These are phyloP conservation scores for Plebejus melissa DNA, from an alignment of 2,888 invertebrate genomes.

Conservation along the genomic window DNA sequence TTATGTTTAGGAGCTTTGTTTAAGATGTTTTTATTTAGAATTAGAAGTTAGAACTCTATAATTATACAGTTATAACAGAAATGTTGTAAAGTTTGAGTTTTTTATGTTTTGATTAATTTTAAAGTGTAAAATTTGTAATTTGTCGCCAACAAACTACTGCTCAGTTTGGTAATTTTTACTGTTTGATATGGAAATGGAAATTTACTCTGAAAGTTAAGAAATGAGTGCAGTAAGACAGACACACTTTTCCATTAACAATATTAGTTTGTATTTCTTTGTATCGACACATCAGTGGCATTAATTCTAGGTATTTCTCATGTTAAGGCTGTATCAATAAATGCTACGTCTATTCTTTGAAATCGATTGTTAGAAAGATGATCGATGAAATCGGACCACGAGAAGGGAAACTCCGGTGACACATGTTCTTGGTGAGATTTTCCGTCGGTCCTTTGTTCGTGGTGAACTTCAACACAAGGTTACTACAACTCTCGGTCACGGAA, in stretches of 20 bases:
- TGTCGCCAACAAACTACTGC: no score
- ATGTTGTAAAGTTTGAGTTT: no score
- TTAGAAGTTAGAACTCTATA: no score
- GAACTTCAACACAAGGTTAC: background rate
- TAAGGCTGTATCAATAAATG: background rate
- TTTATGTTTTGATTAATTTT: no score
- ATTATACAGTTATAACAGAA: no score
- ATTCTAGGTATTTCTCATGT: background rate
- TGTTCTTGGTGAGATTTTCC: background rate
- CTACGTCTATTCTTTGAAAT: constrained; percentile 1
- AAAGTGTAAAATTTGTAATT: no score
- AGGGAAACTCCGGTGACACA: background rate
- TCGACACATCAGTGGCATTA: background rate
- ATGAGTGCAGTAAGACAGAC: background rate
- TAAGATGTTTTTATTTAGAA: no score
- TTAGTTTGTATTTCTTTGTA: no score
- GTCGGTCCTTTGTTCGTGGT: background rate
- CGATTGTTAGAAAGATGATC: background rate
- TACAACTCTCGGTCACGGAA: background rate
- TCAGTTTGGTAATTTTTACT: no score
- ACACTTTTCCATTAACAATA: background rate
- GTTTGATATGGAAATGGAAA: no score
- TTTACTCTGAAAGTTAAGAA: no score
- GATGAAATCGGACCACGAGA: background rate
- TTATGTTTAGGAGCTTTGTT: no score